phyloP scores from a whole-genome alignment of 2,113 vertebrate genomes.

The Corythornis vintsioides region DNA sequence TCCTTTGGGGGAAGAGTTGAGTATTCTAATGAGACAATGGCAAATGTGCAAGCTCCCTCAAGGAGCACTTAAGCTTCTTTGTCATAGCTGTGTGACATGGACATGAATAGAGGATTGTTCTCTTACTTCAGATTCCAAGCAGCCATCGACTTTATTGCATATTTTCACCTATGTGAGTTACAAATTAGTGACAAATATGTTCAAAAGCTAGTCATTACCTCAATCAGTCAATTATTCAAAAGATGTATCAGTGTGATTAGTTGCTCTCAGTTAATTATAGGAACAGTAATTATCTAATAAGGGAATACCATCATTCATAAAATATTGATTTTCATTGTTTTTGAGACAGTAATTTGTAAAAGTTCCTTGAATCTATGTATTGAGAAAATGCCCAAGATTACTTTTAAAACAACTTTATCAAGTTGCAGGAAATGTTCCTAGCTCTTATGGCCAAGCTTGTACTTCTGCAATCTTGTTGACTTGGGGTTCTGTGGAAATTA shows the following conservation, averaged over 20 bases:
- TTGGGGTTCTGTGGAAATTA: not conserved
- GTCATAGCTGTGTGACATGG: not conserved
- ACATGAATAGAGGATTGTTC: not conserved
- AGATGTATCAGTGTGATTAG: slow-evolving; percentile 43
- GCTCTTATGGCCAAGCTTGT: not conserved
- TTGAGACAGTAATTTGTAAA: not conserved
- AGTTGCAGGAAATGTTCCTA: not conserved
- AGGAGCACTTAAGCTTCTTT: slow-evolving; percentile 24
- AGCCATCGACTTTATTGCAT: not conserved
- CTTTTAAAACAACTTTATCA: not conserved
- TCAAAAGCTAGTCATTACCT: slow-evolving; percentile 53
- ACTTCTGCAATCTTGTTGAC: not conserved
- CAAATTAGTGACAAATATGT: not conserved
- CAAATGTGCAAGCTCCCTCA: not conserved
- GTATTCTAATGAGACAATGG: not conserved
- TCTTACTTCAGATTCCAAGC: slow-evolving; percentile 4
- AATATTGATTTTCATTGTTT: slow-evolving; percentile 16
- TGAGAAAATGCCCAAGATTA: not conserved
- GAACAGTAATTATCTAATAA: slow-evolving; percentile 50
- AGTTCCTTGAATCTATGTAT: not conserved
- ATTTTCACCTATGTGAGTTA: slow-evolving; percentile 40
- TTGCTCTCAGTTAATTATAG: slow-evolving; percentile 43
- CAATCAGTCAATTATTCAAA: slow-evolving; percentile 49
- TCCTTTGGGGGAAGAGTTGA: not conserved
- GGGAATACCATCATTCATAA: not conserved